Conservation (phyloP, 2,888 invertebrate genomes). For the Drosophila macrospina region DNA sequence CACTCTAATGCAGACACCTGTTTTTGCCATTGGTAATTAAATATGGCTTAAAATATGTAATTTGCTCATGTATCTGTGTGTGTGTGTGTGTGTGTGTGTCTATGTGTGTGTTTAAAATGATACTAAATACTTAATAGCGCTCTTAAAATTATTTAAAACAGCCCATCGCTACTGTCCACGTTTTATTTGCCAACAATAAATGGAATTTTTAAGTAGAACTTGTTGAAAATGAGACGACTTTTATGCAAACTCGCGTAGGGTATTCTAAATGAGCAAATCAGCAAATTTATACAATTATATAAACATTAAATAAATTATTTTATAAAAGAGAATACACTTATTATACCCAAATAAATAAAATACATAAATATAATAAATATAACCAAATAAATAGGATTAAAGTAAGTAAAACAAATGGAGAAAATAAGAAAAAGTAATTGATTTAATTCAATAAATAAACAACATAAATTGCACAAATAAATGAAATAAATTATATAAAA, state of each 20-base stretch:
- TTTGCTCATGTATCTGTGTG: slow-evolving; percentile 5
- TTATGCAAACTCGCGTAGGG: neutral
- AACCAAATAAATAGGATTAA: too few species aligned
- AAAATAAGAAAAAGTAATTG: too few species aligned
- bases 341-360: too few species aligned
- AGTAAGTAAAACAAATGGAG: too few species aligned
- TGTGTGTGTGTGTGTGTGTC: neutral
- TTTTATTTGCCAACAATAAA: slow-evolving; percentile 4
- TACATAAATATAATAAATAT: too few species aligned
- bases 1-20: slow-evolving; percentile 13
- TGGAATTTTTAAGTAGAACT: neutral
- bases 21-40: slow-evolving; percentile 35
- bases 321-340: too few species aligned
- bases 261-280: neutral
- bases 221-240: neutral
- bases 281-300: neutral
- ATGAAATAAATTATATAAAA: too few species aligned
- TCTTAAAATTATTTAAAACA: slow-evolving; percentile 7
- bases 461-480: too few species aligned
- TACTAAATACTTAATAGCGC: slow-evolving; percentile 36
- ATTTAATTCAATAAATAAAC: too few species aligned
- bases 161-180: neutral
- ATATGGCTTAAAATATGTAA: slow-evolving; percentile 36
- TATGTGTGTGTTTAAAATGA: slow-evolving; percentile 1
- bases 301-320: too few species aligned